Evolutionary conservation across 2,113 vertebrate genomes (phyloP), one percentile per base, ranked within the genome.

Genomic region (Oryzias curvinotus): DNA sequence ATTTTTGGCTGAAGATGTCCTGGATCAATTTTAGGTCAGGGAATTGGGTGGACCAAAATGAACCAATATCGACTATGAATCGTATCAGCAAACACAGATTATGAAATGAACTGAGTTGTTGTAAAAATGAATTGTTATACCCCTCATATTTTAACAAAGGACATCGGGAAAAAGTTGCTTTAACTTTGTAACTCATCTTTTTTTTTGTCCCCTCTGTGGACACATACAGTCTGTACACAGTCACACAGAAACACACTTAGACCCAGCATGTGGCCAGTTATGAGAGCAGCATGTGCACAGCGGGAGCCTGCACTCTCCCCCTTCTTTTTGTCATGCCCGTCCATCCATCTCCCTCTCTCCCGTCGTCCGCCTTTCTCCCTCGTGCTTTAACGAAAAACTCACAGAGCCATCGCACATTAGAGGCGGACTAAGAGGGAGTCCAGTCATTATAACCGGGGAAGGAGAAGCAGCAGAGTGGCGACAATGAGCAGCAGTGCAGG

Each of bases 391-490:
- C 19, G 1, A 54, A 43, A 52, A 51, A 65, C 1, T 3, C 52
- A 55, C 65, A 57, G 14, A 80, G 46, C 54, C 15, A 18, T 55
- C 65, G 61, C 56, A 57, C 3, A 21, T 65, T 57, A 48, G 65
- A 62, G 65, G 60, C 64, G 58, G 26, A 68, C 62, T 78, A 49
- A 1, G 76, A 81, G 73, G 51, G 55, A 78, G 77, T 81, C 75
- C 75, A 81, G 83, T 86, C 85, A 87, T 90, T 88, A 90, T 79
- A 86, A 30, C 18, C 4, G 57, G 25, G 65, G 82, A 25, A 36
- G 64, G 51, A 16, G 72, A 50, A 5, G 77, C 62, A 58, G 74
- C 65, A 47, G 52, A 52, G 71, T 63, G 23, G 71, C 45, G 49
- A 54, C 75, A 50, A 66, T 41, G 61, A 76, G 77, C 81, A 68